Evolutionary conservation across 2,797 vertebrate genomes (phyloP), one percentile per base, ranked within the genome.

Genomic region (Poecilia gillii): DNA sequence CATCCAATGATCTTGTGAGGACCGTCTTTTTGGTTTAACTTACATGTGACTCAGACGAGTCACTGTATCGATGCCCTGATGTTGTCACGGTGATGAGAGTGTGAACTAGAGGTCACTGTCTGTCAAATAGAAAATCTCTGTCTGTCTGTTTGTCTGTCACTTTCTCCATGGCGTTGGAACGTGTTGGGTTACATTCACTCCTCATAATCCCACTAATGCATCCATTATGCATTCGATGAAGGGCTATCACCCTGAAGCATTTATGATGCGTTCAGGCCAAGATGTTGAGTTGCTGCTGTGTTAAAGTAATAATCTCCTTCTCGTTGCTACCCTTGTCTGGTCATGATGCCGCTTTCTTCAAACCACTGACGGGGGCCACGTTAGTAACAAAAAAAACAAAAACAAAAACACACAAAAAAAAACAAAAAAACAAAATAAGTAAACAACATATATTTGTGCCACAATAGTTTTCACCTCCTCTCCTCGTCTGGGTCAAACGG

Each of bases 181-280:
- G 31, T 20, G n/a, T 41, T 31, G 62, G 73, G 74, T 72, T 39
- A 75, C 70, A 49, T 81, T 84, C 78, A 71, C 74, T 82, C 75
- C 78, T 84, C 76, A 80, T 71, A 82, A 88, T 86, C 87, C 78
- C 82, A 88, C 73, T 86, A 79, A 82, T 78, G 77, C 85, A 88
- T 85, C 82, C 82, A 85, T 94, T 87, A 90, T 91, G 88, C 82
- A 89, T 92, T 90, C 72, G 81, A 91, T 90, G 92, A 96, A 95
- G 94, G 95, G 94, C 93, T 95, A 94, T 88, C 92, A 84, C 68
- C 82, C 87, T 90, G 83, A 92, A 95, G 83, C 89, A 90, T 91
- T 90, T 87, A 85, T 90, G 86, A 91, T 88, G 93, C 91, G 92
- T 93, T 94, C 93, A 94, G 93, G 93, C 93, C 93, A 57, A 76